phyloP scores from a whole-genome alignment of 2,113 vertebrate species.

The Diglossa brunneiventris region DNA sequence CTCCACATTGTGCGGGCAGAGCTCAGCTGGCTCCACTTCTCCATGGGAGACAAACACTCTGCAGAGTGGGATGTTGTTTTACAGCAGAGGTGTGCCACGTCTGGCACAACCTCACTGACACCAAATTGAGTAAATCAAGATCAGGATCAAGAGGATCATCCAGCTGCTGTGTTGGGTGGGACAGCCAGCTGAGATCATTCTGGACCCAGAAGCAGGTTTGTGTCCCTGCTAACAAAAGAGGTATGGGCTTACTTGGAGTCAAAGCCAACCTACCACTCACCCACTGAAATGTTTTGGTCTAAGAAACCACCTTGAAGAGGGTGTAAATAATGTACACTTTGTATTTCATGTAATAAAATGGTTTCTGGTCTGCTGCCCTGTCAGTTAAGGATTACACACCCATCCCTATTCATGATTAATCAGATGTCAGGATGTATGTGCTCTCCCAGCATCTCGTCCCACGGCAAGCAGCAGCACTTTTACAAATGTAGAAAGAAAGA shows the following conservation, averaged over 20 bases:
- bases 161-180: not conserved
- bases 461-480: constrained; percentile 54
- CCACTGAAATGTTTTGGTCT: not conserved
- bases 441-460: constrained; percentile 63
- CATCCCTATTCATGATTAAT: constrained; percentile 70
- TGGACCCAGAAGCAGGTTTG: not conserved
- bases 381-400: constrained; percentile 68
- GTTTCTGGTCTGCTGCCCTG: constrained; percentile 69
- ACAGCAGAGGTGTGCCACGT: not conserved
- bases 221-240: not conserved
- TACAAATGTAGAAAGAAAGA: constrained; percentile 46
- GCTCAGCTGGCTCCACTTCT: not conserved
- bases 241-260: not conserved
- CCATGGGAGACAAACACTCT: not conserved
- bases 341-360: constrained; percentile 61
- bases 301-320: not conserved
- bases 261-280: not conserved
- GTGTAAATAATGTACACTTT: constrained; percentile 60
- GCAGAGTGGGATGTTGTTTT: not conserved
- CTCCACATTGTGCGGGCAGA: not conserved
- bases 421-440: constrained; percentile 69
- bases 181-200: constrained; percentile 23
- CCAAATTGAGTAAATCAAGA: not conserved
- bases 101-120: not conserved
- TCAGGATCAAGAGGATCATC: not conserved